These are phyloP conservation scores for Epizoanthus stellaris DNA, from an alignment of 92 coral and sea anemone species.

Conservation along the genomic window DNA sequence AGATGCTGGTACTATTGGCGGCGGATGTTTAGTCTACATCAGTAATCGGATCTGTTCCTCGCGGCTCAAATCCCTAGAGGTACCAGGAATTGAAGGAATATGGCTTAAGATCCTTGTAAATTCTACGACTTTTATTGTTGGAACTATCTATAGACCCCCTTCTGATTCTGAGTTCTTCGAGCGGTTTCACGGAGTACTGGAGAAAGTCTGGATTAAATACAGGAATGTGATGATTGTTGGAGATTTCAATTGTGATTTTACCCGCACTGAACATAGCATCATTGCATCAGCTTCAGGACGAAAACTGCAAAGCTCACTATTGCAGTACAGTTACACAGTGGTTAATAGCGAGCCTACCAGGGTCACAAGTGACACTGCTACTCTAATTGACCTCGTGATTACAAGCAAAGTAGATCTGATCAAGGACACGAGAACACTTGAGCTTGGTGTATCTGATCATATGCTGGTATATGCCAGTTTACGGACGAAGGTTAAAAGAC, in stretches of 20 bases:
- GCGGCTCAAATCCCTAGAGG: slow-evolving; percentile 30
- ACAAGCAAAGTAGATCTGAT: slow-evolving; percentile 5
- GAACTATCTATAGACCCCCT: slow-evolving; percentile 46
- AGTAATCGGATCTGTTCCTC: slow-evolving; percentile 23
- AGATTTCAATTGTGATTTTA: slow-evolving; percentile 53
- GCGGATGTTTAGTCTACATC: slow-evolving; percentile 44
- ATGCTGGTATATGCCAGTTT: slow-evolving; percentile 39
- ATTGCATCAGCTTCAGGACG: slow-evolving; percentile 13
- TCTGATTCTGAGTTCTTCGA: slow-evolving; percentile 12
- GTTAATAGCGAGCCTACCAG: slow-evolving; percentile 33
- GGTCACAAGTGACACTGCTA: too few relatives aligned
- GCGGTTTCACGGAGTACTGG: slow-evolving; percentile 20
- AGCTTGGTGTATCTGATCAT: slow-evolving; percentile 48
- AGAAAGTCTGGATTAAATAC: slow-evolving; percentile 46
- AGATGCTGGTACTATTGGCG: slow-evolving; percentile 41
- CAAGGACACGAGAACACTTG: slow-evolving; percentile 28
- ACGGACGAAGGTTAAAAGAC: slow-evolving; percentile 26
- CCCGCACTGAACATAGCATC: not conserved
- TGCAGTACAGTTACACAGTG: slow-evolving; percentile 27
- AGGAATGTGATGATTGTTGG: slow-evolving; percentile 44
- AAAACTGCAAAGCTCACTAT: slow-evolving; percentile 34
- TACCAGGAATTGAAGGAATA: slow-evolving; percentile 32
- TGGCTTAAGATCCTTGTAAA: slow-evolving; percentile 40
- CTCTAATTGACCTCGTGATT: not conserved
- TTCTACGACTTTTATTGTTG: slow-evolving; percentile 6